These are phyloP conservation scores for Brienomyrus longianalis DNA, from an alignment of 2,113 vertebrate genomes.

Conservation along the genomic window DNA sequence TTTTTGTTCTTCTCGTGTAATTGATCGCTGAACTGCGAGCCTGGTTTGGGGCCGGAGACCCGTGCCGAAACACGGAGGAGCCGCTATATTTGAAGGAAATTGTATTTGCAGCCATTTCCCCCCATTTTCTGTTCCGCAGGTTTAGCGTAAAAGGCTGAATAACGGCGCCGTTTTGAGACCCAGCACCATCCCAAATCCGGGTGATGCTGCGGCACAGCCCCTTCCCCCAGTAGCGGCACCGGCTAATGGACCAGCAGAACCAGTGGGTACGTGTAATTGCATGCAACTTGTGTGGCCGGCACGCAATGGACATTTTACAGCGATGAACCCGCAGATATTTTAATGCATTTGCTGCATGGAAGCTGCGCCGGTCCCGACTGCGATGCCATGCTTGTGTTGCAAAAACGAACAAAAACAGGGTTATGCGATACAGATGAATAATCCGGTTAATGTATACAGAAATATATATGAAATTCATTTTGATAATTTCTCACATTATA, in stretches of 20 bases:
- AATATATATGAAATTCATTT: neutral
- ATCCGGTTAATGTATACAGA: neutral
- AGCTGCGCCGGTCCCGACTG: neutral
- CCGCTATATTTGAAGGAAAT: conserved; percentile 49
- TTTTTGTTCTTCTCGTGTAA: neutral
- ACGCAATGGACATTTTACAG: neutral
- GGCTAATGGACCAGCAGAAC: neutral
- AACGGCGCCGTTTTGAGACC: conserved; percentile 27
- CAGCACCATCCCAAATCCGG: conserved; percentile 9
- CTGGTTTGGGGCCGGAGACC: neutral
- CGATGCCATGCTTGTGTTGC: neutral
- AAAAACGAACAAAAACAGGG: neutral
- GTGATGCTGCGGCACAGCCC: conserved; percentile 30
- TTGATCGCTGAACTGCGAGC: neutral
- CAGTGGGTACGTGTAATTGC: neutral
- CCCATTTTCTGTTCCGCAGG: conserved; percentile 75
- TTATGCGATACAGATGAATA: neutral
- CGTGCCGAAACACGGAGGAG: neutral
- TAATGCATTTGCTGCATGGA: neutral
- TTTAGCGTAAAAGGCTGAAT: conserved; percentile 61
- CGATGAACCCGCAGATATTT: neutral
- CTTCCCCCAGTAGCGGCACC: neutral
- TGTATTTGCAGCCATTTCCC: conserved; percentile 81
- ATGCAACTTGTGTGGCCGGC: neutral
- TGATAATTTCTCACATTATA: neutral